A percentile compares a stretch with the other conserved stretches of the same genome.
phyloP scores from a whole-genome alignment of 2,797 vertebrate species.

The Arctocebus calabarensis region DNA sequence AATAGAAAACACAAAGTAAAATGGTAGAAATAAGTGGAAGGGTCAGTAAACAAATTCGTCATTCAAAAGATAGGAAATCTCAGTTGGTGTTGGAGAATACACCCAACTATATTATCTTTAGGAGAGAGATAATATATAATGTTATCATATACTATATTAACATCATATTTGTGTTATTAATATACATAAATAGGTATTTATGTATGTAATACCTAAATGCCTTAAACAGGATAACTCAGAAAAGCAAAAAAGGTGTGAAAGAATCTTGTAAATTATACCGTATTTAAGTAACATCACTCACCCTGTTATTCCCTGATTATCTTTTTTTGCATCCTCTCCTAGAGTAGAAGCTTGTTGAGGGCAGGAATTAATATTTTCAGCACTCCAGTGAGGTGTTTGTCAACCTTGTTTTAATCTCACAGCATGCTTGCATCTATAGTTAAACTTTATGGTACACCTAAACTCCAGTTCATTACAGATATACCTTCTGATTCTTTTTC shows the following conservation, averaged over 20 bases:
- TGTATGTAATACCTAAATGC: too few species aligned
- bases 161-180: background rate
- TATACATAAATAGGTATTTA: too few species aligned
- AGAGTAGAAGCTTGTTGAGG: background rate
- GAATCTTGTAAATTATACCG: background rate
- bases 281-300: background rate
- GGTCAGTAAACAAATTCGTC: slow-evolving; percentile 7
- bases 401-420: too few species aligned
- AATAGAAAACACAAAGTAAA: slow-evolving; percentile 15
- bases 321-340: background rate
- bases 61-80: slow-evolving; percentile 42
- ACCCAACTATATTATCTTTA: background rate
- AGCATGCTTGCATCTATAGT: too few species aligned
- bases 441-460: background rate
- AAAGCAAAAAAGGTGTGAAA: slow-evolving; percentile 28
- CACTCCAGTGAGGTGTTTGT: background rate
- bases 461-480: slow-evolving; percentile 4
- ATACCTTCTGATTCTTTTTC: slow-evolving; percentile 10
- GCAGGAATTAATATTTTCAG: slow-evolving; percentile 23
- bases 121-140: background rate
- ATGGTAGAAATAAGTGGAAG: background rate
- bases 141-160: too few species aligned
- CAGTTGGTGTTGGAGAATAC: background rate
- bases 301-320: background rate
- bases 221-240: slow-evolving; percentile 37